Evolutionary conservation across 1,140 invertebrate genomes (phyloP).

Genomic region (Holcopasites calliopsidis): DNA sequence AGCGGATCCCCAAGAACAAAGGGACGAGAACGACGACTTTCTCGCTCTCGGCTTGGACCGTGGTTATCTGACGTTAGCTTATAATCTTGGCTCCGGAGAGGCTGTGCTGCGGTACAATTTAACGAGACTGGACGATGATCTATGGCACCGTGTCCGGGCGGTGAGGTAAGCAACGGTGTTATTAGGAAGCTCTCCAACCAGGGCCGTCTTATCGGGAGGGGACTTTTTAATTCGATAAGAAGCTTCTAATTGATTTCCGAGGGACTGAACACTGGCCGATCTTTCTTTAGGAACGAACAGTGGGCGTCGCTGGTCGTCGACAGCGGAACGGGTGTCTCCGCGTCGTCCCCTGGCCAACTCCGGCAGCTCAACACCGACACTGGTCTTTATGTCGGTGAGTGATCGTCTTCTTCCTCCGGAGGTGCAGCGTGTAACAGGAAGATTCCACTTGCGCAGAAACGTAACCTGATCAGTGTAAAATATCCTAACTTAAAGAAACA

Average conservation of each 20-base stretch:
- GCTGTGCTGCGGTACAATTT: slow-evolving; percentile 90
- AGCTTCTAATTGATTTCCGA: slow-evolving; percentile 24
- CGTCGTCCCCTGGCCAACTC: slow-evolving; percentile 89
- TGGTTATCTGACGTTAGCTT: slow-evolving; percentile 86
- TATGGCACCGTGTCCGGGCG: slow-evolving; percentile 94
- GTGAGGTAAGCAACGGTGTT: slow-evolving; percentile 88
- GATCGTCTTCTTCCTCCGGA: no score
- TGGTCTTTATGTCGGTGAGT: slow-evolving; percentile 91
- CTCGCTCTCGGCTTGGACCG: slow-evolving; percentile 91
- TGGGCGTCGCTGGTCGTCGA: slow-evolving; percentile 92
- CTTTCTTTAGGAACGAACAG: slow-evolving; percentile 87
- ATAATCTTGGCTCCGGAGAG: slow-evolving; percentile 89
- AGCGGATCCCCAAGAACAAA: slow-evolving; percentile 79
- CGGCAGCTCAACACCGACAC: slow-evolving; percentile 92
- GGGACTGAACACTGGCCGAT: slow-evolving; percentile 1
- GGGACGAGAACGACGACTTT: slow-evolving; percentile 86
- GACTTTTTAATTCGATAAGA: background rate
- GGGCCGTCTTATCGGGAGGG: background rate
- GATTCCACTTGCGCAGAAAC: no score
- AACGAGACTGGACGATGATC: slow-evolving; percentile 93
- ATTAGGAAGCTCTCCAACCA: background rate
- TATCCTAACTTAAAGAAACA: no score
- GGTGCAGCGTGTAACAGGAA: no score
- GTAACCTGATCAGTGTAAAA: no score
- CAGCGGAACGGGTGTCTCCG: slow-evolving; percentile 87